These are phyloP conservation scores for Eidolon helvum DNA, from an alignment of 2,113 vertebrate genomes.

Conservation along the genomic window DNA sequence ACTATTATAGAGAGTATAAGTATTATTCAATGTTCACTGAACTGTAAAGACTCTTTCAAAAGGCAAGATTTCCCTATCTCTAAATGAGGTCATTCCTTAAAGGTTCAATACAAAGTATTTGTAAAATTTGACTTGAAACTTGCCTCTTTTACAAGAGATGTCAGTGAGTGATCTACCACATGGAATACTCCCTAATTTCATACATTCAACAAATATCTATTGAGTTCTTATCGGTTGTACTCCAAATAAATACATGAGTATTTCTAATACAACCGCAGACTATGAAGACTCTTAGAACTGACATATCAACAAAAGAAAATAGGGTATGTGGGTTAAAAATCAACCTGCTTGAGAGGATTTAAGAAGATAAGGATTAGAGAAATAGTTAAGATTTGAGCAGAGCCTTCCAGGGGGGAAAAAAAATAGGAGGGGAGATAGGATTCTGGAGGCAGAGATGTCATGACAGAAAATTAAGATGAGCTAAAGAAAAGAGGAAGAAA, in stretches of 20 bases:
- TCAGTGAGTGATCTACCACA: not conserved
- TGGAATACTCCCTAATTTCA: not conserved
- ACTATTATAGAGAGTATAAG: not conserved
- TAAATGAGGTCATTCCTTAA: not conserved
- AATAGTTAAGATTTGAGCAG: not conserved
- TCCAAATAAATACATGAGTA: not conserved
- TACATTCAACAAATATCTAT: not conserved
- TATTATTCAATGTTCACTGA: not conserved
- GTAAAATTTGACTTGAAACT: not conserved
- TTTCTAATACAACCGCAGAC: not conserved
- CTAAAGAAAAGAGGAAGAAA: not conserved
- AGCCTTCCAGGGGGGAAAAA: not conserved
- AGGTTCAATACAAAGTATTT: not conserved
- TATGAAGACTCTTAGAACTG: not conserved
- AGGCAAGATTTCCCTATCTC: not conserved
- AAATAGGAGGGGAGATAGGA: not conserved
- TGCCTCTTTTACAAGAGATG: not conserved
- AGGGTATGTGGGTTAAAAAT: not conserved
- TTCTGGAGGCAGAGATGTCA: not conserved
- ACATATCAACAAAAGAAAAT: not conserved
- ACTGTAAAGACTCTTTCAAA: not conserved
- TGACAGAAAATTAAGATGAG: not conserved
- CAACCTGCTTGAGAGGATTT: not conserved
- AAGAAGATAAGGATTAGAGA: not conserved
- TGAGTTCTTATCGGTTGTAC: not conserved